phyloP scores from a whole-genome alignment of 2,888 invertebrate genomes.

The Heliconius sara region DNA sequence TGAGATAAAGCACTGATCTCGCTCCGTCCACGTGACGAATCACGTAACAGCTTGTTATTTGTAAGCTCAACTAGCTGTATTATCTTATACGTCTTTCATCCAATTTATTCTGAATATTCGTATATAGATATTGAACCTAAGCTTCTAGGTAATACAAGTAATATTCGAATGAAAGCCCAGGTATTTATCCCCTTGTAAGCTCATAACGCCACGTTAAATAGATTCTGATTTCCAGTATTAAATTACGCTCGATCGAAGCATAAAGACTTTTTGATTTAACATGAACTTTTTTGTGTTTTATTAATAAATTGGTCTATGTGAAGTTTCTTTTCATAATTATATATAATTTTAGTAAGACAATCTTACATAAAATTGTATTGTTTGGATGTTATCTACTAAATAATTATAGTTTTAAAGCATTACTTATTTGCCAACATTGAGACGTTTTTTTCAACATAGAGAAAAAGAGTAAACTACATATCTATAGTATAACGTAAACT shows the following conservation, averaged over 20 bases:
- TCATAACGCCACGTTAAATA: constrained; percentile 34
- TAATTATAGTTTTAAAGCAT: no score
- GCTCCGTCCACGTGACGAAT: constrained; percentile 46
- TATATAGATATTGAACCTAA: constrained; percentile 16
- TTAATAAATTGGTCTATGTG: background rate
- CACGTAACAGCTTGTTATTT: constrained; percentile 47
- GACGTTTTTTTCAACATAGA: no score
- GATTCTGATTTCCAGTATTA: constrained; percentile 43
- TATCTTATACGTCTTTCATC: constrained; percentile 38
- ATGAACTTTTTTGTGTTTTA: background rate
- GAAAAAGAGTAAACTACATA: no score
- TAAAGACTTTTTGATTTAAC: constrained; percentile 25
- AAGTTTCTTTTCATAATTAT: background rate
- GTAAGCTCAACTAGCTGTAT: constrained; percentile 46
- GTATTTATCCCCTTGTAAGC: constrained; percentile 30
- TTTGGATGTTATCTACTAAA: no score
- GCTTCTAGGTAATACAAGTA: background rate
- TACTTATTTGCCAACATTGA: no score
- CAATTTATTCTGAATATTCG: constrained; percentile 12
- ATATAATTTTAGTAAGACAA: background rate
- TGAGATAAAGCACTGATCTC: constrained; percentile 40
- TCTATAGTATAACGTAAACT: no score
- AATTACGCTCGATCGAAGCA: constrained; percentile 32
- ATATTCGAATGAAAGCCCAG: background rate
- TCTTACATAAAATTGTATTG: no score